These are phyloP conservation scores for Peribatodes rhomboidaria DNA, from an alignment of 2,888 invertebrate genomes.

Conservation along the genomic window DNA sequence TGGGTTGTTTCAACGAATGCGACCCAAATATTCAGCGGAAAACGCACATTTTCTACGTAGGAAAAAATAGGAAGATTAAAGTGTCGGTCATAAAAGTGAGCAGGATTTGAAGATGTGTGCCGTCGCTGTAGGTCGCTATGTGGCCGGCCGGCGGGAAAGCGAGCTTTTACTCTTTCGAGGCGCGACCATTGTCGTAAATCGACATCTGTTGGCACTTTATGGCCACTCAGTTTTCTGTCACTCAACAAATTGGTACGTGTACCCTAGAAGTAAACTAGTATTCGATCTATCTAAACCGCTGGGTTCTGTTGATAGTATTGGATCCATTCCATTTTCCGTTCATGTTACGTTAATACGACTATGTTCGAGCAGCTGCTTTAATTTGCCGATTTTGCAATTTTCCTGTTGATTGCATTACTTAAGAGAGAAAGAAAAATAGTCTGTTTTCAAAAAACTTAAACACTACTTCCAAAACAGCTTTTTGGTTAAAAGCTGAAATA, in stretches of 20 bases:
- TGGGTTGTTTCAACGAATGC: slow-evolving; percentile 3
- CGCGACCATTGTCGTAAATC: slow-evolving; percentile 48
- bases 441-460: too few relatives aligned
- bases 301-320: not conserved
- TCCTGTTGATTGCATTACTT: too few relatives aligned
- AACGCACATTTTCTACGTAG: slow-evolving; percentile 8
- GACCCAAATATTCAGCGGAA: slow-evolving; percentile 21
- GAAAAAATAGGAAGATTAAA: slow-evolving; percentile 48
- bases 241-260: slow-evolving; percentile 37
- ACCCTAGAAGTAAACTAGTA: slow-evolving; percentile 21
- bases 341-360: not conserved
- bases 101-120: slow-evolving; percentile 82
- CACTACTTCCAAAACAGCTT: too few relatives aligned
- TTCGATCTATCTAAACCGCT: not conserved
- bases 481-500: too few relatives aligned
- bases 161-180: slow-evolving; percentile 66
- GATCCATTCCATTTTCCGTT: not conserved
- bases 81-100: slow-evolving; percentile 57
- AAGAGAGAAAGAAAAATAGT: too few relatives aligned
- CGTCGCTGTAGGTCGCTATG: slow-evolving; percentile 77
- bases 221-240: slow-evolving; percentile 36
- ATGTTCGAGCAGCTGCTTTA: too few relatives aligned
- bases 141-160: slow-evolving; percentile 74
- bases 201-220: slow-evolving; percentile 44
- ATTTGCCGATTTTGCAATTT: too few relatives aligned